Evolutionary conservation across 92 coral and sea anemone species (phyloP), one percentile per base, ranked within the genome.

Genomic region (Muricea muricata): DNA sequence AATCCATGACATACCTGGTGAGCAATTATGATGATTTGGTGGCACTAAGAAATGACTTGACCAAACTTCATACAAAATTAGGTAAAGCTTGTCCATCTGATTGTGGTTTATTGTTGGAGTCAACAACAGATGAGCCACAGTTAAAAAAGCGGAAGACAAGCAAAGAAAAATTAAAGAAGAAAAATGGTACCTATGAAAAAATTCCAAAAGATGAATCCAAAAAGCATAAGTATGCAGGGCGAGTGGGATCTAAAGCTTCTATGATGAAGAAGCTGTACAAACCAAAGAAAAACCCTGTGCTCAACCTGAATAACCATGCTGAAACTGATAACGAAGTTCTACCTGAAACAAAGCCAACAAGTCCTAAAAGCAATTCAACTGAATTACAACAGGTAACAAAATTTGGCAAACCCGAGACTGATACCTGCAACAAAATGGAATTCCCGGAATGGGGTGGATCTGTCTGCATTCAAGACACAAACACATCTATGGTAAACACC

Each of bases 401-500:
- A 54, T 23, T 14, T n/a, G n/a, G n/a, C n/a, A n/a, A n/a, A n/a
- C n/a, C n/a, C n/a, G n/a, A n/a, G n/a, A n/a, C n/a, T n/a, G n/a
- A n/a, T n/a, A n/a, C n/a, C n/a, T 35, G 14, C 74, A 67, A 68
- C 45, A n/a, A 34, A 68, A 68, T 68, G 46, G 23, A 31, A 68
- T 47, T 68, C 35, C 75, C 75, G 0, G 46, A n/a, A 6, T 68
- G 75, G 23, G 61, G 61, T 54, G 61, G 61, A 54, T 54, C 61
- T 14, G 7, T 54, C 0, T 8, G 35, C 3, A 68, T 68, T 20
- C 32, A 31, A 6, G 4, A 15, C 46, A 68, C 12, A 68, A 68
- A 68, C 45, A 68, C 35, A 68, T 68, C 42, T n/a, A 28, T 68
- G 54, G 75, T 28, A 12, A 68, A 68, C 23, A 68, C 75, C 45